These are phyloP conservation scores for Apodemia mormo DNA, from an alignment of 2,888 invertebrate species.

Conservation along the genomic window DNA sequence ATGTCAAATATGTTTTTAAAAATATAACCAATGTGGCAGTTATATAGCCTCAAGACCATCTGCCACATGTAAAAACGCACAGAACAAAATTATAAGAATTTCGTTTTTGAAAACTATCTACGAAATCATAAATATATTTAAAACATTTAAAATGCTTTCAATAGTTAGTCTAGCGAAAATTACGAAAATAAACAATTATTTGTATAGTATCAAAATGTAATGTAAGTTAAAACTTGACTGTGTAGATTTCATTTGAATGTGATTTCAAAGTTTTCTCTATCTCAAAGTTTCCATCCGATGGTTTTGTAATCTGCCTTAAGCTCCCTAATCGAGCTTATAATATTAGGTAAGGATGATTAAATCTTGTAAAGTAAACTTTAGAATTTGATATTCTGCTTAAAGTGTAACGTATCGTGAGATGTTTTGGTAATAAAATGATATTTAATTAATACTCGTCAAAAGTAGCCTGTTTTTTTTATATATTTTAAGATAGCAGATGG, in stretches of 20 bases:
- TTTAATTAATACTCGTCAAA: too few relatives aligned
- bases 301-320: background rate
- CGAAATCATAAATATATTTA: background rate
- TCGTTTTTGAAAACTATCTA: too few relatives aligned
- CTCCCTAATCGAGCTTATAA: background rate
- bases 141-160: background rate
- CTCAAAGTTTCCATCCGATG: background rate
- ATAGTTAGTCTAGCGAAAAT: background rate
- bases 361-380: background rate
- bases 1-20: too few relatives aligned
- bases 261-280: slow-evolving; percentile 11
- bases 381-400: background rate
- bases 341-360: background rate
- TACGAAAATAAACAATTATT: background rate
- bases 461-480: too few relatives aligned
- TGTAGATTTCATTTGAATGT: slow-evolving; percentile 1
- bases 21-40: too few relatives aligned
- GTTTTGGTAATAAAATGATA: too few relatives aligned
- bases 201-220: background rate
- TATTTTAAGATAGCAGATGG: too few relatives aligned
- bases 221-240: background rate
- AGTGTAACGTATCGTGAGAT: too few relatives aligned
- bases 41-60: too few relatives aligned
- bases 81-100: too few relatives aligned
- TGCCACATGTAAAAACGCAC: too few relatives aligned